Conservation (phyloP, 2,888 invertebrate species). For the Litoditis marina region DNA sequence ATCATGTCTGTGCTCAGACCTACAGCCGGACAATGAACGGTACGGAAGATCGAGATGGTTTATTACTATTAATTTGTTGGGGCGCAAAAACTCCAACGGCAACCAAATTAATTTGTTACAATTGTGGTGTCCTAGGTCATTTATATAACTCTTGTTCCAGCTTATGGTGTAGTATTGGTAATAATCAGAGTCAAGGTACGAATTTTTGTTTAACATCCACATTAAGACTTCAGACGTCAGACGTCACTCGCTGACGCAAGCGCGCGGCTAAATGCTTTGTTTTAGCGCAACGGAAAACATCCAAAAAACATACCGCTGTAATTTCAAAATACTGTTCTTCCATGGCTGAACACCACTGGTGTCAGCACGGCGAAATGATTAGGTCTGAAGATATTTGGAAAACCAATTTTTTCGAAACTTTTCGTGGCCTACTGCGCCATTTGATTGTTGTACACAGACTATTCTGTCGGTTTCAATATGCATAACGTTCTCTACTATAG, state of each 20-base stretch:
- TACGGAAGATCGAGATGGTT: too few species aligned
- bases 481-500: background rate
- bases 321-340: background rate
- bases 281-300: background rate
- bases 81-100: background rate
- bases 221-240: too few species aligned
- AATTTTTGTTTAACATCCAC: too few species aligned
- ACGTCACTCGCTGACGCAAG: background rate
- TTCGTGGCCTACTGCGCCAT: background rate
- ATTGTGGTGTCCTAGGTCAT: background rate
- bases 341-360: background rate
- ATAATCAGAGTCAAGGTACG: too few species aligned
- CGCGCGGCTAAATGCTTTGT: background rate
- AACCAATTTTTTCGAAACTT: background rate
- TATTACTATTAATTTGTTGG: too few species aligned
- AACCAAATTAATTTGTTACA: too few species aligned
- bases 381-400: background rate
- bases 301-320: background rate
- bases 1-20: too few species aligned
- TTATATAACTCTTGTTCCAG: too few species aligned
- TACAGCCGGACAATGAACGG: too few species aligned
- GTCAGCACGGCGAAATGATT: background rate
- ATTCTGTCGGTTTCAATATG: background rate
- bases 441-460: background rate
- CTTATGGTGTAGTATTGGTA: too few species aligned